These are phyloP conservation scores for Adela reaumurella DNA, from an alignment of 2,888 invertebrate species.

Conservation along the genomic window DNA sequence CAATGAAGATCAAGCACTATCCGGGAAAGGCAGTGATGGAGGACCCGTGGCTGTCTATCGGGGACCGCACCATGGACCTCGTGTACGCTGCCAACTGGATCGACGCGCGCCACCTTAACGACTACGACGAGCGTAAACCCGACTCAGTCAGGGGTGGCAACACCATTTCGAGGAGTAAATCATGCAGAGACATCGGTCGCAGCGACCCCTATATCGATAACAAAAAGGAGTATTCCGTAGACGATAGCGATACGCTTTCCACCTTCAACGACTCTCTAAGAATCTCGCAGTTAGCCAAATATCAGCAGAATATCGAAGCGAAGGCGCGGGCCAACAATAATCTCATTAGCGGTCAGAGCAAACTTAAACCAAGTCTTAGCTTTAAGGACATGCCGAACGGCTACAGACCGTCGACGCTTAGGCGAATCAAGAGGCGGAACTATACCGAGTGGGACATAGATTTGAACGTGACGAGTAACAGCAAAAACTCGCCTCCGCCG, in stretches of 20 bases:
- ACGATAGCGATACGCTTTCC: slow-evolving; percentile 23
- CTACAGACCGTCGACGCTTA: slow-evolving; percentile 56
- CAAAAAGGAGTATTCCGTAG: slow-evolving; percentile 28
- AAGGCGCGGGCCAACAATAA: slow-evolving; percentile 50
- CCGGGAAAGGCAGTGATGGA: slow-evolving; percentile 82
- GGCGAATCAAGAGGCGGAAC: slow-evolving; percentile 52
- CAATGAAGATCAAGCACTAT: slow-evolving; percentile 81
- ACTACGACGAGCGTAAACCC: slow-evolving; percentile 32
- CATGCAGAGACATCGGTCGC: slow-evolving; percentile 43
- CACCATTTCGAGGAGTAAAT: slow-evolving; percentile 50
- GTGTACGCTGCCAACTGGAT: slow-evolving; percentile 85
- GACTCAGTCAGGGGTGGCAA: slow-evolving; percentile 35
- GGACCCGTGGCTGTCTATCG: slow-evolving; percentile 64
- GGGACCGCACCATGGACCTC: slow-evolving; percentile 68
- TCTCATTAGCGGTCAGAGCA: slow-evolving; percentile 43
- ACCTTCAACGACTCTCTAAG: slow-evolving; percentile 21
- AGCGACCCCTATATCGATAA: slow-evolving; percentile 26
- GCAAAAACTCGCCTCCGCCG: slow-evolving; percentile 38
- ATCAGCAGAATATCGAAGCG: slow-evolving; percentile 59
- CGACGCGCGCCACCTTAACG: slow-evolving; percentile 60
- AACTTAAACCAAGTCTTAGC: slow-evolving; percentile 52
- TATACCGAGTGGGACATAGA: slow-evolving; percentile 59
- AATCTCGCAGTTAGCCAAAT: slow-evolving; percentile 57
- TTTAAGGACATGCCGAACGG: slow-evolving; percentile 61
- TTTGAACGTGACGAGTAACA: slow-evolving; percentile 30